A percentile compares a stretch with the other conserved stretches of the same genome.
These are phyloP conservation scores for Labrus mixtus DNA, from an alignment of 2,113 vertebrate genomes.

Conservation along the genomic window DNA sequence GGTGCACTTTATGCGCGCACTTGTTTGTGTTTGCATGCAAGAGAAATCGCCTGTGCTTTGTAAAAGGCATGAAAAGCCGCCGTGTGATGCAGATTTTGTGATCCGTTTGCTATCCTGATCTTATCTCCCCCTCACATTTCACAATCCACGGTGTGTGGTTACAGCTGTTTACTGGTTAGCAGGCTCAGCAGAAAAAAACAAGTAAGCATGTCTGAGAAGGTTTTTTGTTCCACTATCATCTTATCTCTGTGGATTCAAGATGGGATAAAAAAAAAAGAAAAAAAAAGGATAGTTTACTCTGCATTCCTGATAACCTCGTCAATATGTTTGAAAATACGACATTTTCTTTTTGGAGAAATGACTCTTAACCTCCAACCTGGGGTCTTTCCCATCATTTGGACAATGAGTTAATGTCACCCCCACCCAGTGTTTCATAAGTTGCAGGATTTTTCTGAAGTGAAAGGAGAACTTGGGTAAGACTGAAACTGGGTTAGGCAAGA, in stretches of 20 bases:
- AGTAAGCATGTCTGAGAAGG: conserved; percentile 29
- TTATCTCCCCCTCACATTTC: conserved; percentile 73
- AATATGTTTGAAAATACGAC: background rate
- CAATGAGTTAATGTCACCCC: conserved; percentile 61
- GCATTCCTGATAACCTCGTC: conserved; percentile 21
- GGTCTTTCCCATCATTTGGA: conserved; percentile 72
- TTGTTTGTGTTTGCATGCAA: conserved; percentile 35
- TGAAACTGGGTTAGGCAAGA: conserved; percentile 82
- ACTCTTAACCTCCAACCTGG: conserved; percentile 41
- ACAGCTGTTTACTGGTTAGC: conserved; percentile 65
- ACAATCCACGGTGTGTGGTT: conserved; percentile 71
- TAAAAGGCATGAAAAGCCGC: conserved; percentile 20
- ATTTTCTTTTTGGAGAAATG: conserved; percentile 62
- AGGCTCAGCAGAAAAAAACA: conserved; percentile 62
- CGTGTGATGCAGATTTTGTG: conserved; percentile 51
- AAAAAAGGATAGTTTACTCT: background rate
- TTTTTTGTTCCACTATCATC: conserved; percentile 59
- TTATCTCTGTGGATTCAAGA: conserved; percentile 37
- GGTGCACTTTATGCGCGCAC: background rate
- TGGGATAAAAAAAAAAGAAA: conserved; percentile 22
- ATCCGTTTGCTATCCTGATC: conserved; percentile 47
- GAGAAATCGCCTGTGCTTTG: background rate
- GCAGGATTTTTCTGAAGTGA: conserved; percentile 85
- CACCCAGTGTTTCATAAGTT: conserved; percentile 80
- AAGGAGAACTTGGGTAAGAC: conserved; percentile 86